A percentile compares a stretch with the other conserved stretches of the same genome.
These are phyloP conservation scores for Paracanthobrama guichenoti DNA, from an alignment of 2,113 vertebrate species.

Conservation along the genomic window DNA sequence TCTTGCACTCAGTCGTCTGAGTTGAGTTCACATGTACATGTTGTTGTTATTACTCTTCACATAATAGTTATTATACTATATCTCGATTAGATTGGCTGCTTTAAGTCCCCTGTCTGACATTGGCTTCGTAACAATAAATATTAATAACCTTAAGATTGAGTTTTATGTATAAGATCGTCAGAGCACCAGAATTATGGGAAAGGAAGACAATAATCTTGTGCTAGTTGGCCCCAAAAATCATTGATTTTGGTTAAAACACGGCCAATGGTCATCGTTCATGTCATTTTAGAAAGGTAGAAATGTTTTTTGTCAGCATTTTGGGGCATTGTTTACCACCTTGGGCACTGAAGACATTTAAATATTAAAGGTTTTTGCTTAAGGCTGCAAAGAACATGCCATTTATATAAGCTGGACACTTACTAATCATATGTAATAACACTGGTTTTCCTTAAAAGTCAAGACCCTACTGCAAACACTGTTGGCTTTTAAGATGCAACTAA, in stretches of 20 bases:
- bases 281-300: background rate
- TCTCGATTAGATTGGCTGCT: conserved; percentile 65
- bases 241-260: background rate
- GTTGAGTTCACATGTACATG: conserved; percentile 63
- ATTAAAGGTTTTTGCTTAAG: conserved; percentile 18
- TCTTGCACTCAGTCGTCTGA: conserved; percentile 55
- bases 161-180: conserved; percentile 24
- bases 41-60: conserved; percentile 53
- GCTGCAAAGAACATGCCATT: conserved; percentile 7
- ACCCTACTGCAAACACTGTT: background rate
- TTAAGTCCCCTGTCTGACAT: conserved; percentile 46
- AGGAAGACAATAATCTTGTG: background rate
- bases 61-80: conserved; percentile 57
- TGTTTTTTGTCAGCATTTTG: background rate
- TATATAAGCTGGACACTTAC: conserved; percentile 18
- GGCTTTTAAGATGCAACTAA: background rate
- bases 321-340: background rate
- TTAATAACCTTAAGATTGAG: conserved; percentile 44
- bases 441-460: conserved; percentile 19
- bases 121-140: conserved; percentile 47
- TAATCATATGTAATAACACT: conserved; percentile 3
- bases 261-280: background rate
- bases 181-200: conserved; percentile 11
- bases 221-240: background rate
- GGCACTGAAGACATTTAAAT: conserved; percentile 4